These are phyloP conservation scores for Cyrtorhinus lividipennis DNA, from an alignment of 1,140 invertebrate genomes.

Conservation along the genomic window DNA sequence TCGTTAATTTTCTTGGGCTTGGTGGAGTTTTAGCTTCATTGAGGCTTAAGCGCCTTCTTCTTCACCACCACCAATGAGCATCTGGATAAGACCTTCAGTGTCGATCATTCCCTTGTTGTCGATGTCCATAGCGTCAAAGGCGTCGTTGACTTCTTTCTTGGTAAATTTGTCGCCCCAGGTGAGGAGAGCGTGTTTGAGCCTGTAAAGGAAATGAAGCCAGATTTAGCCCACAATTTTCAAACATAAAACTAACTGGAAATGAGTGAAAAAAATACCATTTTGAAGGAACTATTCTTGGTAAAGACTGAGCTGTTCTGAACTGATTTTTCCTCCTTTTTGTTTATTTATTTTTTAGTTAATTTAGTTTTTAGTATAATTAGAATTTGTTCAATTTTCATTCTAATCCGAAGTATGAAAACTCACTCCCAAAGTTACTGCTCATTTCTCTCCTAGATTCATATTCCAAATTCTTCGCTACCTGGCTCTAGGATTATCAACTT, in stretches of 20 bases:
- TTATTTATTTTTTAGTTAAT: too few species aligned
- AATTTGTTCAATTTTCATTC: too few species aligned
- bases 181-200: constrained; percentile 83
- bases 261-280: not conserved
- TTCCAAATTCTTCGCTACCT: too few species aligned
- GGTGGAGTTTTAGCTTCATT: too few species aligned
- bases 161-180: constrained; percentile 96
- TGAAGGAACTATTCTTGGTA: not conserved
- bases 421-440: too few species aligned
- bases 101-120: constrained; percentile 87
- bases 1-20: too few species aligned
- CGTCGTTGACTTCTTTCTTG: constrained; percentile 81
- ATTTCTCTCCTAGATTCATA: too few species aligned
- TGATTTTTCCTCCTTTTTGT: too few species aligned
- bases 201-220: constrained; percentile 30
- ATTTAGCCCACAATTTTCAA: constrained; percentile 10
- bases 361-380: too few species aligned
- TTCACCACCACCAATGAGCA: constrained; percentile 26
- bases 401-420: too few species aligned
- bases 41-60: constrained; percentile 20
- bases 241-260: constrained; percentile 2
- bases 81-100: constrained; percentile 52
- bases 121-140: constrained; percentile 89
- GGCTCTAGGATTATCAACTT: too few species aligned
- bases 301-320: too few species aligned